phyloP scores from a whole-genome alignment of 2,888 invertebrate species.

The Agrotis puta region DNA sequence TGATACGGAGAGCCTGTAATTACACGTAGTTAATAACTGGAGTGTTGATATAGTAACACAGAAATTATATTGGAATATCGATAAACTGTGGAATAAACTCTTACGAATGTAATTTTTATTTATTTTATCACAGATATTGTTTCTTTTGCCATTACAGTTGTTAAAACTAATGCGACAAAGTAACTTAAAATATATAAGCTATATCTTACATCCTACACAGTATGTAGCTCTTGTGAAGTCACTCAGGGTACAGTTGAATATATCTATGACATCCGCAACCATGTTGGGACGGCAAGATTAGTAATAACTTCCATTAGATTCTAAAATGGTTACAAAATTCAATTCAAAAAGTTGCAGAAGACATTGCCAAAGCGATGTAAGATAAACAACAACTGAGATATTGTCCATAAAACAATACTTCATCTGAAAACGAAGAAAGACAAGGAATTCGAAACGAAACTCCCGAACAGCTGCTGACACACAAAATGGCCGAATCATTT shows the following conservation, averaged over 20 bases:
- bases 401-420: slow-evolving; percentile 9
- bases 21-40: slow-evolving; percentile 17
- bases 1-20: slow-evolving; percentile 14
- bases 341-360: background rate
- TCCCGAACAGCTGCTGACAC: slow-evolving; percentile 4
- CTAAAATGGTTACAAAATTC: background rate
- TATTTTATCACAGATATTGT: no score
- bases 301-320: background rate
- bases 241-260: no score
- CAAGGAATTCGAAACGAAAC: background rate
- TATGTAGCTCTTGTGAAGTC: no score
- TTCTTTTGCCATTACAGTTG: no score
- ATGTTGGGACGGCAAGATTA: no score
- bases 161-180: no score
- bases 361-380: no score
- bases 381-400: background rate
- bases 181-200: no score
- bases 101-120: no score
- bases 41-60: background rate
- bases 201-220: no score
- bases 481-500: slow-evolving; percentile 31
- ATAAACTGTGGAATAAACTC: background rate
- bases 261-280: no score
- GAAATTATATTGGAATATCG: background rate
- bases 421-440: slow-evolving; percentile 6